A percentile compares a stretch with the other conserved stretches of the same genome.
Conservation (phyloP, 2,888 invertebrate species). For the Tenthredo mesomela region DNA sequence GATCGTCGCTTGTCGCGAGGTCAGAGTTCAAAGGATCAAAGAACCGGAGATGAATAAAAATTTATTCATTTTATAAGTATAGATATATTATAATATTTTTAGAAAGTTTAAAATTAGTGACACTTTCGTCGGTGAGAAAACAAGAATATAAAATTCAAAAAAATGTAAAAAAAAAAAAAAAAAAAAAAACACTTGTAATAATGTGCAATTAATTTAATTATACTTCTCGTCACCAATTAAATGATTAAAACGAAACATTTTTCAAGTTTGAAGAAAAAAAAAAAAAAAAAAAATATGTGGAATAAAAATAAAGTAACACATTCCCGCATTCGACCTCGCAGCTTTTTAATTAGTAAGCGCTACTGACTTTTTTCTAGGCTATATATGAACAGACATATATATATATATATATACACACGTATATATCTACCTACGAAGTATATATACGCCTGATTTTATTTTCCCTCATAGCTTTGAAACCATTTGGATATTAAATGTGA, state of each 20-base stretch:
- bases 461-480: constrained; percentile 1
- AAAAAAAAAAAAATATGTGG: background rate
- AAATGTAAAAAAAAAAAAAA: background rate
- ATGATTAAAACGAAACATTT: constrained; percentile 5
- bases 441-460: background rate
- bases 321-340: background rate
- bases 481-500: constrained; percentile 39
- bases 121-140: background rate
- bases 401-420: background rate
- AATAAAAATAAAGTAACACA: background rate
- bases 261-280: background rate
- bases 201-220: constrained; percentile 43
- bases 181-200: background rate
- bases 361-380: background rate
- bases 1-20: background rate
- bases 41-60: background rate
- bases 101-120: background rate
- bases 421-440: background rate
- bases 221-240: constrained; percentile 3
- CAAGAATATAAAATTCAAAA: no score
- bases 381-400: background rate
- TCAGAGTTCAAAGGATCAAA: constrained; percentile 22
- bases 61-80: background rate
- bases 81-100: background rate
- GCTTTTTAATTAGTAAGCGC: constrained; percentile 38